Conservation (phyloP, 2,888 invertebrate genomes). For the Eilema sororculum region DNA sequence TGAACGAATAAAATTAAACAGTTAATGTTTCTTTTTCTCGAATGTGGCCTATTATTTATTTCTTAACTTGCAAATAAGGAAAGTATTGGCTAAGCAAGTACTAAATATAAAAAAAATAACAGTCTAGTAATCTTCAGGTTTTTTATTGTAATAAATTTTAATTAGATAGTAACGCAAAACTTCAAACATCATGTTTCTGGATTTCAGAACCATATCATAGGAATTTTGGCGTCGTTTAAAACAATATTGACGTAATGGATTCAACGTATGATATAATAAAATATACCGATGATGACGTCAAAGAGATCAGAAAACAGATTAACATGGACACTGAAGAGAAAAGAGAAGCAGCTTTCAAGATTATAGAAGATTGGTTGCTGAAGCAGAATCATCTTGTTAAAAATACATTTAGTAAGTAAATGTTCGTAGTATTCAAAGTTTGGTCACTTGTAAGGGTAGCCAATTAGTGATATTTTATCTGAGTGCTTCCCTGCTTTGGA, state of each 20-base stretch:
- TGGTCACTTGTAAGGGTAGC: no score
- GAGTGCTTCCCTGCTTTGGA: no score
- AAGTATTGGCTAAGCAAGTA: no score
- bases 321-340: constrained; percentile 30
- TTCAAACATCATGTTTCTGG: background rate
- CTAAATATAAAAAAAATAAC: no score
- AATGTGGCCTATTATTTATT: no score
- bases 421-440: no score
- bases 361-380: background rate
- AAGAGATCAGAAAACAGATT: constrained; percentile 30
- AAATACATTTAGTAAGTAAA: background rate
- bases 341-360: constrained; percentile 32
- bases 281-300: constrained; percentile 23
- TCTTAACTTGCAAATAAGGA: no score
- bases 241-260: background rate
- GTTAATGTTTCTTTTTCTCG: no score
- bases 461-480: no score
- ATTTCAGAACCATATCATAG: background rate
- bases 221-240: background rate
- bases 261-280: background rate
- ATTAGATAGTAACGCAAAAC: background rate
- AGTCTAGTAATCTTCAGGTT: no score
- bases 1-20: no score
- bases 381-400: background rate
- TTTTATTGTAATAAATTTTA: no score